These are phyloP conservation scores for Helicoverpa assulta DNA, from an alignment of 2,888 invertebrate species.

Conservation along the genomic window DNA sequence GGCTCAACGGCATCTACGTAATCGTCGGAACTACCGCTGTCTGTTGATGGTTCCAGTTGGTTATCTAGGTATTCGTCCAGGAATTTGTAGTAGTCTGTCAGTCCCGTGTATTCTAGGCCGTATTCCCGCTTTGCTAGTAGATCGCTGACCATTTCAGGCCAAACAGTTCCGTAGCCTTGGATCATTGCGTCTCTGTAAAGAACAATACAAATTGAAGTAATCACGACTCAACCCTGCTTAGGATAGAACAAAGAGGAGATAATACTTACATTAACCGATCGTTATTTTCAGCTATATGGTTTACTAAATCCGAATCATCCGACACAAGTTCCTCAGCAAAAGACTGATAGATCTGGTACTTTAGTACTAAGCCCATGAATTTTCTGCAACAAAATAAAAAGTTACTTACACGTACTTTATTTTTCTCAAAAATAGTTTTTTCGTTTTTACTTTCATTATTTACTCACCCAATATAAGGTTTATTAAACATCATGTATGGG, in stretches of 20 bases:
- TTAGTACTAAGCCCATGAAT: slow-evolving; percentile 89
- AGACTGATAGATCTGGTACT: slow-evolving; percentile 90
- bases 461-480: slow-evolving; percentile 89
- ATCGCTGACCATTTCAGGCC: slow-evolving; percentile 87
- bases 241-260: not conserved
- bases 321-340: slow-evolving; percentile 85
- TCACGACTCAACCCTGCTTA: not conserved
- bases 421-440: not conserved
- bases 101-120: slow-evolving; percentile 85
- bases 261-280: slow-evolving; percentile 83
- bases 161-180: slow-evolving; percentile 83
- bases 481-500: slow-evolving; percentile 86
- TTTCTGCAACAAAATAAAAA: slow-evolving; percentile 80
- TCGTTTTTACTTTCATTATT: not conserved
- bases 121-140: slow-evolving; percentile 85
- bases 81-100: slow-evolving; percentile 89
- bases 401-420: not conserved
- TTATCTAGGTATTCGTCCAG: slow-evolving; percentile 89
- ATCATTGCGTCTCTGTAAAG: slow-evolving; percentile 82
- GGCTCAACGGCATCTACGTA: slow-evolving; percentile 79
- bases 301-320: slow-evolving; percentile 83
- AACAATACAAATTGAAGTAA: slow-evolving; percentile 4
- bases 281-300: slow-evolving; percentile 81
- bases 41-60: slow-evolving; percentile 80
- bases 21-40: slow-evolving; percentile 73